Base-by-base conservation (phyloP, 2,888 invertebrate genomes). In the Cloeon dipterum region DNA sequence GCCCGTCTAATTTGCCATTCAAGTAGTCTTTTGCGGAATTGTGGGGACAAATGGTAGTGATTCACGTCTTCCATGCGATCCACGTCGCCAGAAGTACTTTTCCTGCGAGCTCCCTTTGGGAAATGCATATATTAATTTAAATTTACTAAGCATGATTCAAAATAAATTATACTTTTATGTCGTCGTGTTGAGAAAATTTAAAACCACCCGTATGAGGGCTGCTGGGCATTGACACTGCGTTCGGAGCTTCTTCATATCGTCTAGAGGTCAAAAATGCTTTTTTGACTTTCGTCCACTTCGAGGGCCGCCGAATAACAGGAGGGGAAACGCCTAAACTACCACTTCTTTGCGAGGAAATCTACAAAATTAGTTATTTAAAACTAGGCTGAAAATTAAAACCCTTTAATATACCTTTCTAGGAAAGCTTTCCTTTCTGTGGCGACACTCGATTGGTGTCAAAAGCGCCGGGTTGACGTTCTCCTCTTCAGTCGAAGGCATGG, bases 251-350 rank as follows among this genome's bases (percentile, higher is more conserved):
- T 8, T 42, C 44, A 23, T 40, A 42, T 23, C 39, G 33, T 23
- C 39, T 39, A 1, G 65, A 64, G 0, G 68, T 68, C 38, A 74
- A 60, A 56, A 75, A 74, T 20, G 74, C 71, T 49, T 73, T 61
- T 56, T 79, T 74, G 41, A 76, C 74, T 50, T 71, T 70, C 34
- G 66, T 67, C 77, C 77, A 78, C 53, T 74, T 74, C 40, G 75
- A 75, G 45, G 66, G 60, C 14, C 66, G 61, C 19, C 45, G 41
- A 17, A 65, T 60, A 45, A 62, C 47, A 32, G 52, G 52, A 33
- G 55, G 52, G 5, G 53, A 52, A 7, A 47, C 44, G 11, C 45
- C 46, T 26, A 46, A 43, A 11, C 41, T 44, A 25, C 45, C 43
- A n/a, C 36, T 19, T 35, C n/a, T n/a, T n/a, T n/a, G n/a, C n/a